Conservation (phyloP, 2,797 vertebrate species). For the Sandelia bainsii region DNA sequence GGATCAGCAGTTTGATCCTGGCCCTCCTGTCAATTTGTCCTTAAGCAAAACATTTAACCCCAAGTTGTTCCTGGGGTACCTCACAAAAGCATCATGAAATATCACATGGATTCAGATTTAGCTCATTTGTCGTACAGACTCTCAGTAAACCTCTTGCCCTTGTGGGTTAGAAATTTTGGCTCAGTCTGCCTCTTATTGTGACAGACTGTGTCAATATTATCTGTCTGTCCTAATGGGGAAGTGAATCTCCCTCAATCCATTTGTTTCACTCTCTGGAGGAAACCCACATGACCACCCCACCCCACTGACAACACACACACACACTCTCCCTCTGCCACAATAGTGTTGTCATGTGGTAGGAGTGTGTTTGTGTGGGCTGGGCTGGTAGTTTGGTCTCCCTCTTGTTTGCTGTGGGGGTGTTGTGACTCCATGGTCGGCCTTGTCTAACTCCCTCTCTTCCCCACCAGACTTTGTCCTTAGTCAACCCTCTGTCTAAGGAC, state of each 20-base stretch:
- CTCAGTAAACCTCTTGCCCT: not conserved
- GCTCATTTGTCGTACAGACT: not conserved
- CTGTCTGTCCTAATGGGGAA: slow-evolving; percentile 70
- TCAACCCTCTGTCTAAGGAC: slow-evolving; percentile 49
- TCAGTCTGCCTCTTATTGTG: slow-evolving; percentile 56
- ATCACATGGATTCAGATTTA: not conserved
- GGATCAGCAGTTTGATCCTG: too few relatives aligned
- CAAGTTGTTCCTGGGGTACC: too few relatives aligned
- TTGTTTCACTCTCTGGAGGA: slow-evolving; percentile 72
- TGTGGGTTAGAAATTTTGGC: slow-evolving; percentile 17
- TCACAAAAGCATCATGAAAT: not conserved
- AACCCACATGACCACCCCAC: slow-evolving; percentile 65
- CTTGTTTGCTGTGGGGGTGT: slow-evolving; percentile 72
- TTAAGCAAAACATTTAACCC: too few relatives aligned
- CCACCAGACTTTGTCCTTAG: slow-evolving; percentile 53
- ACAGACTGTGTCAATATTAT: slow-evolving; percentile 76
- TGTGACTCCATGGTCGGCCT: slow-evolving; percentile 63
- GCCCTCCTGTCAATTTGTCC: too few relatives aligned
- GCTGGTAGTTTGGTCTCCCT: slow-evolving; percentile 57
- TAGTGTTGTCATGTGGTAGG: slow-evolving; percentile 66
- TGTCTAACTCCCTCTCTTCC: slow-evolving; percentile 41
- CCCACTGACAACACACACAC: slow-evolving; percentile 34
- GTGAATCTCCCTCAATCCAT: slow-evolving; percentile 69
- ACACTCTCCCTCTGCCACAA: slow-evolving; percentile 52
- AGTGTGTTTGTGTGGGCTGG: slow-evolving; percentile 61